A percentile compares a stretch with the other conserved stretches of the same genome.
These are phyloP conservation scores for Periophthalmus magnuspinnatus DNA, from an alignment of 2,797 vertebrate species.

Conservation along the genomic window DNA sequence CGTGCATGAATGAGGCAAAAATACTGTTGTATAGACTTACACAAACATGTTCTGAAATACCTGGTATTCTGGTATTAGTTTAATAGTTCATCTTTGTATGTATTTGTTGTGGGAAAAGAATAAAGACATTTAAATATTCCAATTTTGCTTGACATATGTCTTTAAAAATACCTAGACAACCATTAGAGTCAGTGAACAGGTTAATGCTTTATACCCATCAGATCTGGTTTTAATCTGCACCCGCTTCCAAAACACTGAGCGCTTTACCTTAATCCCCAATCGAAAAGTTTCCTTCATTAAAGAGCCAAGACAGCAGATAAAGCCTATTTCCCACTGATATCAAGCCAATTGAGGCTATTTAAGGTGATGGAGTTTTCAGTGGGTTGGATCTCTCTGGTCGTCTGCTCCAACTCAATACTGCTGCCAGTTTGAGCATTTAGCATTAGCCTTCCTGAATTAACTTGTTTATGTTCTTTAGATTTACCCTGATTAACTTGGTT, in stretches of 20 bases:
- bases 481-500: neutral
- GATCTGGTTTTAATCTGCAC: slow-evolving; percentile 37
- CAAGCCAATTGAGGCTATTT: neutral
- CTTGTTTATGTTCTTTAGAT: neutral
- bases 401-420: neutral
- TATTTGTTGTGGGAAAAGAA: no score
- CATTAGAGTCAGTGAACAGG: slow-evolving; percentile 28
- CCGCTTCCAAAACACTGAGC: slow-evolving; percentile 23
- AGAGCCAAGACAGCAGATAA: neutral
- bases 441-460: neutral
- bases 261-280: slow-evolving; percentile 32
- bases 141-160: neutral
- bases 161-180: slow-evolving; percentile 24
- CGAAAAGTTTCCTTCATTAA: slow-evolving; percentile 21
- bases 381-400: neutral
- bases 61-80: no score
- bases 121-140: no score
- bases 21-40: no score
- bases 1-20: no score
- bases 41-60: no score
- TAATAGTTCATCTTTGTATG: no score
- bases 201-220: slow-evolving; percentile 31
- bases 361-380: neutral
- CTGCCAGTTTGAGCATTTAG: neutral
- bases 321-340: neutral